Evolutionary conservation across 2,113 vertebrate species (phyloP).

Genomic region (Onychorhynchus coronatus): DNA sequence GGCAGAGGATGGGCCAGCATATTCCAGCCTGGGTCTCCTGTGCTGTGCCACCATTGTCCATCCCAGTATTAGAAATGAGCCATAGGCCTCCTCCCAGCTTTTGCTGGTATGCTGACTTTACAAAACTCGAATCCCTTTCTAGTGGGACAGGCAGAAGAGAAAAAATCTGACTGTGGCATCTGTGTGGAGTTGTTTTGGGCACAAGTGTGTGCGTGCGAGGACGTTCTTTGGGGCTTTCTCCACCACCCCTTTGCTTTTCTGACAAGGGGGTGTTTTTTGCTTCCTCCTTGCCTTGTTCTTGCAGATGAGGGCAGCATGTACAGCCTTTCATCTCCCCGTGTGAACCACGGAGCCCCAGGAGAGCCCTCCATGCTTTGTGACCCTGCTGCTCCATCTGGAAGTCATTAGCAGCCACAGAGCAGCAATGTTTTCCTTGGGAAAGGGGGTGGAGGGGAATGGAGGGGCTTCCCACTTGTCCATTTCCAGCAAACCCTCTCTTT

Average conservation of each 20-base stretch:
- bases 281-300: not conserved
- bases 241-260: not conserved
- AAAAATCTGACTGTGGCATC: not conserved
- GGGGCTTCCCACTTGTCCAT: not conserved
- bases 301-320: not conserved
- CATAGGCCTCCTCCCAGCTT: not conserved
- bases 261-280: not conserved
- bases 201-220: accelerated
- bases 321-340: not conserved
- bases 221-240: not conserved
- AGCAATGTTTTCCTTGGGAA: slow-evolving; percentile 3
- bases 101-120: accelerated
- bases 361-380: not conserved
- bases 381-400: slow-evolving; percentile 40
- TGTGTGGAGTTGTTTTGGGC: not conserved
- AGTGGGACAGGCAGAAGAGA: not conserved
- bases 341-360: not conserved
- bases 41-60: not conserved
- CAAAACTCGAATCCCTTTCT: not conserved
- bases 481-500: not conserved
- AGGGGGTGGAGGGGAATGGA: not conserved
- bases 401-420: not conserved
- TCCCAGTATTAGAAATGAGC: not conserved
- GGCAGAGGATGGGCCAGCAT: not conserved
- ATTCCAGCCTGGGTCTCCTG: not conserved